Conservation (phyloP, 2,113 vertebrate genomes). For the Nerophis ophidion region DNA sequence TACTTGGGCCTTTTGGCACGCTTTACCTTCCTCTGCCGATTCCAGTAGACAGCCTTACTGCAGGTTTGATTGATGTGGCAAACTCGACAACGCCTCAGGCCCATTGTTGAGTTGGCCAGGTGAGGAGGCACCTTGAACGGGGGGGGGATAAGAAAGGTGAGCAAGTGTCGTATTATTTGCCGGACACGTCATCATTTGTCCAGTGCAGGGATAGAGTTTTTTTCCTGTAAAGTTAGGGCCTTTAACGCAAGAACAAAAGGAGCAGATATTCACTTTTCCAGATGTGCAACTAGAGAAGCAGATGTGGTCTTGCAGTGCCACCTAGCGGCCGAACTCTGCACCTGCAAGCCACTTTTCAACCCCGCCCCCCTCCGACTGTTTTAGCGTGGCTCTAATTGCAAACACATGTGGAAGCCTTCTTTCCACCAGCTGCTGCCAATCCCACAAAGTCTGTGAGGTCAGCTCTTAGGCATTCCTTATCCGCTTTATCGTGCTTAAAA, state of each 20-base stretch:
- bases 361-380: slow-evolving; percentile 20
- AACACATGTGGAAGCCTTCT: slow-evolving; percentile 69
- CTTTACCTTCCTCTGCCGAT: background rate
- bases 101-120: slow-evolving; percentile 36
- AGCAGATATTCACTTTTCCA: slow-evolving; percentile 46
- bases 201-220: background rate
- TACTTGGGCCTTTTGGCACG: background rate
- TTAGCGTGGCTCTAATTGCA: slow-evolving; percentile 58
- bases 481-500: slow-evolving; percentile 1
- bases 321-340: slow-evolving; percentile 34
- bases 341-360: slow-evolving; percentile 37
- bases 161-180: slow-evolving; percentile 44
- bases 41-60: background rate
- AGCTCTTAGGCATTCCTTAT: slow-evolving; percentile 35
- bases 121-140: slow-evolving; percentile 21
- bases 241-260: background rate
- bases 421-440: slow-evolving; percentile 74
- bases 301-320: slow-evolving; percentile 56
- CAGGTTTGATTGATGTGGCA: slow-evolving; percentile 39
- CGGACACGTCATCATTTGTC: slow-evolving; percentile 30
- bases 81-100: slow-evolving; percentile 34
- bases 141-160: slow-evolving; percentile 2
- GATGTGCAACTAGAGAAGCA: slow-evolving; percentile 55
- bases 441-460: slow-evolving; percentile 52
- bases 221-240: too few species aligned